Evolutionary conservation across 1,140 invertebrate species (phyloP).

Genomic region (Argopecten irradians): DNA sequence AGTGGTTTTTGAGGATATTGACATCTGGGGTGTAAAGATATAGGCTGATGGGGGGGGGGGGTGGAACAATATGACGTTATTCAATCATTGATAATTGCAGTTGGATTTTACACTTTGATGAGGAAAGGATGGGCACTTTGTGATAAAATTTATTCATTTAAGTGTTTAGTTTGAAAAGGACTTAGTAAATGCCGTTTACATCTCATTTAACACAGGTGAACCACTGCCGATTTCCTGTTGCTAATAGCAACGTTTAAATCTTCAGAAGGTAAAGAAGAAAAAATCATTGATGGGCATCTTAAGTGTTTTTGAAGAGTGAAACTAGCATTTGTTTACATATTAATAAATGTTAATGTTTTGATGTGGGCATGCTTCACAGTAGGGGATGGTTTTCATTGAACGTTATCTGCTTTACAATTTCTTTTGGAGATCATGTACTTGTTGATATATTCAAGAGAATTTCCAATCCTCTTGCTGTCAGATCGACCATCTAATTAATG

Average conservation of each 20-base stretch:
- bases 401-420: background rate
- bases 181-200: background rate
- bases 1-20: background rate
- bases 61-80: background rate
- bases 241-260: background rate
- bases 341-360: background rate
- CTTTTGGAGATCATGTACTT: background rate
- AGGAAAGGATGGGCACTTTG: background rate
- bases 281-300: background rate
- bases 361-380: background rate
- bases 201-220: constrained; percentile 9
- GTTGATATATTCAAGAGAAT: too few species aligned
- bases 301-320: background rate
- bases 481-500: too few species aligned
- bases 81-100: background rate
- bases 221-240: background rate
- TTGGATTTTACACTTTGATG: too few species aligned
- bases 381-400: constrained; percentile 12
- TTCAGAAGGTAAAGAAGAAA: background rate
- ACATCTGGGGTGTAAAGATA: background rate
- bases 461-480: too few species aligned
- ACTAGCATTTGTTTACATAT: background rate
- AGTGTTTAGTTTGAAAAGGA: background rate
- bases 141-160: background rate
- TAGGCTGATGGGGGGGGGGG: too few species aligned